phyloP scores from a whole-genome alignment of 2,797 vertebrate species.

The Oryzias sinensis region DNA sequence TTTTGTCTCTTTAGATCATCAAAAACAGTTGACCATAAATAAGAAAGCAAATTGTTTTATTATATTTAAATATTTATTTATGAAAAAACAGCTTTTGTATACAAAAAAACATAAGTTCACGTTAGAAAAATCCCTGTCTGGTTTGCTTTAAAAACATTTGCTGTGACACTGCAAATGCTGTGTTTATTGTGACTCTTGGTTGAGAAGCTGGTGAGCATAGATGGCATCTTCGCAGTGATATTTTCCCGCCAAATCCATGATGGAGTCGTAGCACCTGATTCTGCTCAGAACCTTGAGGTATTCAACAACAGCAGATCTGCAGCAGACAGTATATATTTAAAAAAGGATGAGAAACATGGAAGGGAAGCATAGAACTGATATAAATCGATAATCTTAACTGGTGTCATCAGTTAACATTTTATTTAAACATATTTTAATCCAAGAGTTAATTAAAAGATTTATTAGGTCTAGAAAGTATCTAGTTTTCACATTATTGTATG shows the following conservation, averaged over 20 bases:
- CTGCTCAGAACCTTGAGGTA: constrained; percentile 81
- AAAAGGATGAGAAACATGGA: not conserved
- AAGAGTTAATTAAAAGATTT: too few species aligned
- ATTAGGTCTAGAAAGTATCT: too few species aligned
- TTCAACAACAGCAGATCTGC: constrained; percentile 68
- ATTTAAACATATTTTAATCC: too few species aligned
- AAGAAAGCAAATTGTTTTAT: not conserved
- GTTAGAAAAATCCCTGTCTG: too few species aligned
- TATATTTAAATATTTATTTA: constrained; percentile 55
- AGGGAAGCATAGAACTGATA: not conserved
- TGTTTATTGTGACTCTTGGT: constrained; percentile 52
- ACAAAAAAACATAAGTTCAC: constrained; percentile 9
- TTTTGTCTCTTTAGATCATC: too few species aligned
- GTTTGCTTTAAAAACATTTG: too few species aligned
- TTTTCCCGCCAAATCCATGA: constrained; percentile 78
- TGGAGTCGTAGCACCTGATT: constrained; percentile 80
- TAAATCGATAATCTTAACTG: not conserved
- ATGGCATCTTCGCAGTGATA: constrained; percentile 79
- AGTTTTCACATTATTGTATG: too few species aligned
- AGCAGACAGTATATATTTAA: not conserved
- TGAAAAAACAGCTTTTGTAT: constrained; percentile 41
- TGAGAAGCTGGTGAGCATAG: constrained; percentile 69
- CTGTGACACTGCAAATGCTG: too few species aligned
- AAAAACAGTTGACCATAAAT: too few species aligned
- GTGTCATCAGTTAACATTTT: too few species aligned